Percentiles rank a stretch among this genome's conserved stretches.
phyloP scores from a whole-genome alignment of 2,888 invertebrate genomes.

The Dusona sp. region DNA sequence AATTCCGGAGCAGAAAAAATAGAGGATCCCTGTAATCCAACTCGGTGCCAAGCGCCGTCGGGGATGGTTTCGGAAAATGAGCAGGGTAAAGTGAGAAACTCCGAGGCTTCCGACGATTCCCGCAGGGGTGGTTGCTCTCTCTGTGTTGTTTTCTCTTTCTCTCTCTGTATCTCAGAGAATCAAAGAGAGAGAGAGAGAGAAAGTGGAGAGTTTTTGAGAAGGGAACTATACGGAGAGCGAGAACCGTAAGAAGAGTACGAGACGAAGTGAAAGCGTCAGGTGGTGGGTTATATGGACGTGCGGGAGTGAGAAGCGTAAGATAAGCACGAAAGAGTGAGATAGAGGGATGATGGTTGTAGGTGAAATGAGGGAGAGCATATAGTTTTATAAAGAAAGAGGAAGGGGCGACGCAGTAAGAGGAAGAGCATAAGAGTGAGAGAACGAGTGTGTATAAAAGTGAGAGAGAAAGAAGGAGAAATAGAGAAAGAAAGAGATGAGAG shows the following conservation, averaged over 20 bases:
- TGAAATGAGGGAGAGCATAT: slow-evolving; percentile 51
- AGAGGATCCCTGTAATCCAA: slow-evolving; percentile 71
- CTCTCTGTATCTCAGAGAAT: slow-evolving; percentile 8
- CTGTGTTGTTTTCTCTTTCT: slow-evolving; percentile 6
- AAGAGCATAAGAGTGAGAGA: slow-evolving; percentile 46
- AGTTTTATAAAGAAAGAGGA: slow-evolving; percentile 13
- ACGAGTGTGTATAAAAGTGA: slow-evolving; percentile 62
- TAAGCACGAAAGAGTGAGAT: slow-evolving; percentile 56
- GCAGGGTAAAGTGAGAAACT: slow-evolving; percentile 69
- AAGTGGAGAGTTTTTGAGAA: slow-evolving; percentile 52
- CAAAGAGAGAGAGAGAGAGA: slow-evolving; percentile 35
- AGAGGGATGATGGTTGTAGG: slow-evolving; percentile 53
- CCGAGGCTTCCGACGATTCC: slow-evolving; percentile 73
- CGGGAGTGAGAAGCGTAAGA: slow-evolving; percentile 68
- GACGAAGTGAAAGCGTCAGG: slow-evolving; percentile 69
- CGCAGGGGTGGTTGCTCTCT: slow-evolving; percentile 68
- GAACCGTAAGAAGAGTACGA: slow-evolving; percentile 34
- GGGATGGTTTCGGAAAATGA: slow-evolving; percentile 77
- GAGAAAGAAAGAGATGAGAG: slow-evolving; percentile 67
- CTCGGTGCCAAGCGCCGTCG: slow-evolving; percentile 75
- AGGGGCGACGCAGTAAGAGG: slow-evolving; percentile 44
- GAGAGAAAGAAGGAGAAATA: slow-evolving; percentile 61
- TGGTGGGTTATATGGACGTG: slow-evolving; percentile 63
- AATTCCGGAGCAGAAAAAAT: slow-evolving; percentile 43
- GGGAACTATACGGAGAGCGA: slow-evolving; percentile 63